phyloP scores from a whole-genome alignment of 2,888 invertebrate genomes.

The Xestia ashworthii region DNA sequence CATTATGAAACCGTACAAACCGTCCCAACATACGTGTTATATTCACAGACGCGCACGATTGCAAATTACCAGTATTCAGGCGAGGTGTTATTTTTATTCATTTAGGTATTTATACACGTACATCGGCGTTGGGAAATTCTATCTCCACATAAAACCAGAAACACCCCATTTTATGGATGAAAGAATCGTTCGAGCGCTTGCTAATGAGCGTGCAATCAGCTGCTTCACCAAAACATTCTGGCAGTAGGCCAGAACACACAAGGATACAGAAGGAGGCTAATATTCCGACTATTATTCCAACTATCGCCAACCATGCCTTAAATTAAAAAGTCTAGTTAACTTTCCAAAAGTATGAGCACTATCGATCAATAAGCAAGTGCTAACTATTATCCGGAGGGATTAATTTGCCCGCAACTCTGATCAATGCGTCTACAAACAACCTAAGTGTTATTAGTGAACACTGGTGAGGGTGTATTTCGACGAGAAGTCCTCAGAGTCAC shows the following conservation, averaged over 20 bases:
- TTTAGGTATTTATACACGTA: conserved; percentile 49
- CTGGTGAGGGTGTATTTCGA: conserved; percentile 69
- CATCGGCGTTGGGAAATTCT: conserved; percentile 48
- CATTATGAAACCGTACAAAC: conserved; percentile 61
- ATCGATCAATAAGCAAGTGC: conserved; percentile 77
- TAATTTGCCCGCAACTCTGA: conserved; percentile 76
- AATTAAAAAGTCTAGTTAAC: conserved; percentile 37
- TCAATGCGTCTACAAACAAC: conserved; percentile 73
- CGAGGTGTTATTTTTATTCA: conserved; percentile 58
- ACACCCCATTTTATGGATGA: conserved; percentile 59
- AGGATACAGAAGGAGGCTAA: conserved; percentile 35
- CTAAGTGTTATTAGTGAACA: conserved; percentile 68
- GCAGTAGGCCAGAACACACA: conserved; percentile 49
- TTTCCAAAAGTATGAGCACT: conserved; percentile 43
- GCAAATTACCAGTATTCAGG: conserved; percentile 61
- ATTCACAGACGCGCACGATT: conserved; percentile 55
- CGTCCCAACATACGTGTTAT: conserved; percentile 42
- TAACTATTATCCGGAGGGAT: conserved; percentile 75
- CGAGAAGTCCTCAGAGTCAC: conserved; percentile 73
- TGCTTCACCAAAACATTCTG: conserved; percentile 59
- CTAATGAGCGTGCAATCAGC: conserved; percentile 63
- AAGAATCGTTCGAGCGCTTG: conserved; percentile 60
- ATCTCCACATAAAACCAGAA: conserved; percentile 52
- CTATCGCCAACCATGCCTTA: conserved; percentile 27
- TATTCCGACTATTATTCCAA: conserved; percentile 41